Conservation (phyloP, 1,140 invertebrate genomes). For the Phenacoccus solenopsis region DNA sequence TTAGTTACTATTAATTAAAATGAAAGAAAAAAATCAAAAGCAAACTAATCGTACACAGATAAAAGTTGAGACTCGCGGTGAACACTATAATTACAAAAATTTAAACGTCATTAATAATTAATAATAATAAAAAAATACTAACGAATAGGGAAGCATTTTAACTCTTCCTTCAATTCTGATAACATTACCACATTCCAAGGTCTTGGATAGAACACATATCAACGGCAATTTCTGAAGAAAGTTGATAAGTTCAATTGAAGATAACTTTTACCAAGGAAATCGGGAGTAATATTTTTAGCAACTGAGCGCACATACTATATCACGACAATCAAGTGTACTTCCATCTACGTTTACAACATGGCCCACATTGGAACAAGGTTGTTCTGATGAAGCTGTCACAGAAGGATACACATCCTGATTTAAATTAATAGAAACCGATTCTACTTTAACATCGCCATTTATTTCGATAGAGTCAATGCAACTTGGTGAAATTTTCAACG, state of each 20-base stretch:
- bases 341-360: not conserved
- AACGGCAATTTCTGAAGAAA: not conserved
- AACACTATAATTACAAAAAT: no score
- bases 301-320: not conserved
- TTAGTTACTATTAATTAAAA: not conserved
- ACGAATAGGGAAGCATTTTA: not conserved
- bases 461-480: conserved; percentile 16
- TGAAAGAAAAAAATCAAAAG: not conserved
- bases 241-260: not conserved
- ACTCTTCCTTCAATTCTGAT: conserved; percentile 3
- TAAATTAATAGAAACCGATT: not conserved
- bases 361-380: not conserved
- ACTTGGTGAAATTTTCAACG: not conserved
- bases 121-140: not conserved
- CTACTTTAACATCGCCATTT: conserved; percentile 18
- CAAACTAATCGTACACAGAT: no score
- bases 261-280: not conserved
- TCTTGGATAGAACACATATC: not conserved
- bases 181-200: not conserved
- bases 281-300: not conserved
- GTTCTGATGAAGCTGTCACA: not conserved
- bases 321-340: not conserved
- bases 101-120: not conserved
- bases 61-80: no score
- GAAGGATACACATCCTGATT: not conserved